Percentiles rank a stretch among this genome's conserved stretches.
Conservation (phyloP, 1,140 invertebrate species). For the Trachymyrmex cornetzi region DNA sequence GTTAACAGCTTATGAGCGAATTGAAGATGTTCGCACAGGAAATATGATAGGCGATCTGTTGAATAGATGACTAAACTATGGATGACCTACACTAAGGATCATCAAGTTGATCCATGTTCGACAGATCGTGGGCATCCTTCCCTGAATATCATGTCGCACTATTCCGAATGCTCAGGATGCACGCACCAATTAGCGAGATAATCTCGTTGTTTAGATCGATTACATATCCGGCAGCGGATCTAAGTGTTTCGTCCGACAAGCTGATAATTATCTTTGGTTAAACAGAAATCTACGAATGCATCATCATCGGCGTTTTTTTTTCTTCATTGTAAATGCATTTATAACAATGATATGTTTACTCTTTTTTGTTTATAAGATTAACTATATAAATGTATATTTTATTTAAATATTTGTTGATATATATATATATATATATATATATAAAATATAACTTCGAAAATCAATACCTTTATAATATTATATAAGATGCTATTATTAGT, state of each 20-base stretch:
- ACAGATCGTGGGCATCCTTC: conserved; percentile 56
- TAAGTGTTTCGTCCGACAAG: conserved; percentile 47
- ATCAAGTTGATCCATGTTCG: conserved; percentile 57
- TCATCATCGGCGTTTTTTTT: background rate
- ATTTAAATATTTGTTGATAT: conserved; percentile 25
- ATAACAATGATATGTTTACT: background rate
- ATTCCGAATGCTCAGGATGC: conserved; percentile 57
- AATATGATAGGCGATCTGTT: conserved; percentile 20
- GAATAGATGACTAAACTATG: conserved; percentile 50
- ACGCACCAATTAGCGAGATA: conserved; percentile 78
- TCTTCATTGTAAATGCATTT: background rate
- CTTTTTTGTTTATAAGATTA: background rate
- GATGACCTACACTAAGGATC: conserved; percentile 45
- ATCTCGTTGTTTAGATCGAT: conserved; percentile 82
- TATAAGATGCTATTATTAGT: no score
- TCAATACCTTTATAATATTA: no score
- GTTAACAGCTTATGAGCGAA: background rate
- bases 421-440: no score
- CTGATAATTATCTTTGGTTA: conserved; percentile 51
- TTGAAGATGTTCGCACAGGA: conserved; percentile 28
- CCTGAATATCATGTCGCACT: conserved; percentile 48
- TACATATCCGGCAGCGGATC: conserved; percentile 65
- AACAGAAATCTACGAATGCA: conserved; percentile 35
- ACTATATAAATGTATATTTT: background rate
- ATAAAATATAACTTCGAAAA: no score